Conservation (phyloP, 2,113 vertebrate species). For the Scopus umbretta region DNA sequence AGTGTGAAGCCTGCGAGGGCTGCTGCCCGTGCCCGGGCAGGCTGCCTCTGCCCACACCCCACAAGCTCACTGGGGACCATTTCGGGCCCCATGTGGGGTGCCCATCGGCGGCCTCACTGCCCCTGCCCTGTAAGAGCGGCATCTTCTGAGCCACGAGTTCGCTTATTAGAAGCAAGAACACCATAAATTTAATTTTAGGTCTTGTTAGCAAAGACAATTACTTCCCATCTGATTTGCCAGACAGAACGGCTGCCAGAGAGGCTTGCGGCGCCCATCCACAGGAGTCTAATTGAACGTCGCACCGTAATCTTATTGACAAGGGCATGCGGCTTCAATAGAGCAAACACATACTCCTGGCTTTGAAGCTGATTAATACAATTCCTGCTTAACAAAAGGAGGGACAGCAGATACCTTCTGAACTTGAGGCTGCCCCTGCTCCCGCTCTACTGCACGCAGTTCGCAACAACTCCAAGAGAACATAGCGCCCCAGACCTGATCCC, state of each 20-base stretch:
- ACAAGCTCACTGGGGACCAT: background rate
- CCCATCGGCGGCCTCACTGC: background rate
- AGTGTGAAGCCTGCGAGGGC: fast-evolving
- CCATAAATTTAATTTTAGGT: conserved; percentile 33
- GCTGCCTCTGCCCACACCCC: fast-evolving
- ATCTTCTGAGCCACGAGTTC: background rate
- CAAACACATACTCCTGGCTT: background rate
- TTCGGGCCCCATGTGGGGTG: fast-evolving
- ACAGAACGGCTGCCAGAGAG: conserved; percentile 15
- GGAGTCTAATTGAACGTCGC: conserved; percentile 50
- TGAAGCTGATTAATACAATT: background rate
- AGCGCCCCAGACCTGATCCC: fast-evolving
- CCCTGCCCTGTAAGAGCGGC: background rate
- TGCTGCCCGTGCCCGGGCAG: background rate
- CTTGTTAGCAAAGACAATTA: conserved; percentile 34
- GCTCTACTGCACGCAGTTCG: fast-evolving
- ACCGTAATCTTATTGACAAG: conserved; percentile 23
- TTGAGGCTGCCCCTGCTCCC: background rate
- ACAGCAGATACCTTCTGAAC: background rate
- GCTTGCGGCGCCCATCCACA: background rate
- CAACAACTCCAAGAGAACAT: background rate
- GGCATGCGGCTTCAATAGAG: conserved; percentile 1
- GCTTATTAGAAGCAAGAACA: background rate
- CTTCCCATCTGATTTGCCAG: conserved; percentile 7
- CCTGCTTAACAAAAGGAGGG: background rate